Percentiles rank a stretch among this genome's conserved stretches.
Evolutionary conservation across 2,888 invertebrate species (phyloP).

Genomic region (Drosophila mimica): DNA sequence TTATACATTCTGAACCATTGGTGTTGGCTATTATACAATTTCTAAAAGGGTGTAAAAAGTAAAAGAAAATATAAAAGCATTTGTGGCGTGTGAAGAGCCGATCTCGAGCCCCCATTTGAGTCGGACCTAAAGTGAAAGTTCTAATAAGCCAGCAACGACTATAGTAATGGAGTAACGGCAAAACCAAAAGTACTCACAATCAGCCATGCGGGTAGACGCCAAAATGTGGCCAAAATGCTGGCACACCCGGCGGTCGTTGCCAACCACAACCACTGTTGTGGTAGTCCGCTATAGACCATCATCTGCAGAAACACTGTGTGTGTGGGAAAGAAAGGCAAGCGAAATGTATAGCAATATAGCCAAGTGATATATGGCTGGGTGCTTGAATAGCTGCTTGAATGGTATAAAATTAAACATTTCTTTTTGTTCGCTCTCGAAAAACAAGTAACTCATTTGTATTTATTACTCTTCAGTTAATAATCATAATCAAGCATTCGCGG

Average conservation of each 20-base stretch:
- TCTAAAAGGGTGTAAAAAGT: slow-evolving; percentile 22
- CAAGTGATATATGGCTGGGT: slow-evolving; percentile 24
- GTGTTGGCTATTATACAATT: slow-evolving; percentile 61
- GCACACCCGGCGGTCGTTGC: slow-evolving; percentile 11
- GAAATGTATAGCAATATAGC: slow-evolving; percentile 20
- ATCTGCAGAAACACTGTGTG: neutral
- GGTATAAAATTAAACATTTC: slow-evolving; percentile 51
- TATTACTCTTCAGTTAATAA: slow-evolving; percentile 8
- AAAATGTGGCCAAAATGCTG: slow-evolving; percentile 33
- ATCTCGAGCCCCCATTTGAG: slow-evolving; percentile 50
- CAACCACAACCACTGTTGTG: slow-evolving; percentile 53
- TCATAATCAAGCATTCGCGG: slow-evolving; percentile 4
- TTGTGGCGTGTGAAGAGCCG: slow-evolving; percentile 31
- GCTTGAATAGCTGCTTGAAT: slow-evolving; percentile 35
- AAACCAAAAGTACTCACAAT: slow-evolving; percentile 21
- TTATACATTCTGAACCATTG: slow-evolving; percentile 48
- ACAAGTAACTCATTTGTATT: slow-evolving; percentile 60
- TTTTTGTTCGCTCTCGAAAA: slow-evolving; percentile 24
- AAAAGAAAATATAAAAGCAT: slow-evolving; percentile 24
- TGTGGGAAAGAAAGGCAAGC: slow-evolving; percentile 47
- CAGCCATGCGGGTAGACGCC: slow-evolving; percentile 57
- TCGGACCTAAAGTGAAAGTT: slow-evolving; percentile 77
- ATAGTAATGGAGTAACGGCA: slow-evolving; percentile 11
- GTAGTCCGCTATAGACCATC: slow-evolving; percentile 53
- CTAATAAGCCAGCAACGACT: slow-evolving; percentile 59